Percentiles rank a stretch among this genome's conserved stretches.
Conservation (phyloP, 2,797 vertebrate species). For the Hephaestus fuliginosus region DNA sequence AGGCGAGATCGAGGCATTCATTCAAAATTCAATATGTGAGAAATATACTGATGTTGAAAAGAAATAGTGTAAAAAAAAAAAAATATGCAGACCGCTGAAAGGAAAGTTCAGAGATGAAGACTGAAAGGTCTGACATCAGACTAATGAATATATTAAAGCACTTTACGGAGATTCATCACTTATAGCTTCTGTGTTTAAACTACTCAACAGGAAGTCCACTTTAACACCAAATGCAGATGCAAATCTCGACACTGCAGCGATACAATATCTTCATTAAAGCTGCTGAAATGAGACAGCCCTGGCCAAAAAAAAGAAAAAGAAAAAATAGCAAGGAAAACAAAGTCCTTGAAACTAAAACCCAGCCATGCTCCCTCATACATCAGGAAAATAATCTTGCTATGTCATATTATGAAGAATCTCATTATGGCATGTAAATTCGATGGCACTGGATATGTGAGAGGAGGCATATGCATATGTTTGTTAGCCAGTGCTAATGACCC, state of each 20-base stretch:
- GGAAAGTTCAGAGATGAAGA: constrained; percentile 11
- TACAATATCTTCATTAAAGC: constrained; percentile 3
- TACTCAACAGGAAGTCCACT: background rate
- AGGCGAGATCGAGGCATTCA: constrained; percentile 15
- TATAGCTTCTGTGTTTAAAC: constrained; percentile 17
- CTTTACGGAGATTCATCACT: background rate
- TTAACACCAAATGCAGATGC: background rate
- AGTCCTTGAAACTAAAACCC: constrained; percentile 45
- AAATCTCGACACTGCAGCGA: background rate
- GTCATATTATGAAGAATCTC: constrained; percentile 59
- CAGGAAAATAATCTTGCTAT: constrained; percentile 44
- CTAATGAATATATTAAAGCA: background rate
- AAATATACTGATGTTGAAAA: constrained; percentile 16
- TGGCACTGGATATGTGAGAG: constrained; percentile 46
- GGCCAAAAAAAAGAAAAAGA: background rate
- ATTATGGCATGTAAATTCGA: constrained; percentile 63
- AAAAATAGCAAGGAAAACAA: constrained; percentile 31
- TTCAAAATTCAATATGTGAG: constrained; percentile 45
- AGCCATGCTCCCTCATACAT: constrained; percentile 47
- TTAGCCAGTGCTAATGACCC: constrained; percentile 58
- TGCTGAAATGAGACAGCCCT: background rate
- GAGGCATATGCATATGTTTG: constrained; percentile 55
- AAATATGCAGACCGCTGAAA: constrained; percentile 8
- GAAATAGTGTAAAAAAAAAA: background rate
- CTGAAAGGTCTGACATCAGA: background rate